Base-by-base conservation (phyloP, 2,888 invertebrate species). In the Ypsolopha scabrella region DNA sequence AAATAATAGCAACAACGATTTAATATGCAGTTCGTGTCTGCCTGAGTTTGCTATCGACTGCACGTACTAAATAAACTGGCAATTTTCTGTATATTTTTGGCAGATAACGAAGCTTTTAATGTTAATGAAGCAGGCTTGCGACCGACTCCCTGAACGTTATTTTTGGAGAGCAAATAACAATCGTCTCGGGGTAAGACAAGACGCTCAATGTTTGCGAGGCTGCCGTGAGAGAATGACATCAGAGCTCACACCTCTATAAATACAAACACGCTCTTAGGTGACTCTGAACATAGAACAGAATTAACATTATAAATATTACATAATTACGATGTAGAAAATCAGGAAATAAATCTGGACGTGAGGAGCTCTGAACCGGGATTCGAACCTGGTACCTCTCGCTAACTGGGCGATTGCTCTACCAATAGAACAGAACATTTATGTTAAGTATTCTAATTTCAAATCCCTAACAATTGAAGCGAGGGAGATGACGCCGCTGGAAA, bases 401-500 rank as follows among this genome's bases (percentile, higher is more conserved):
- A n/a, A n/a, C n/a, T n/a, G n/a, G n/a, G n/a, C n/a, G n/a, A n/a
- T n/a, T n/a, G n/a, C n/a, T n/a, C n/a, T n/a, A n/a, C n/a, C n/a
- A n/a, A n/a, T 60, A 53, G 58, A 58, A 58, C 54, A 59, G 62
- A 64, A 68, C 67, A 68, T 65, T 72, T 69, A 69, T 75, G 76
- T 75, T 75, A 80, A 78, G 82, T 80, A n/a, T n/a, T n/a, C n/a
- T 82, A 81, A 81, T 80, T 80, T 69, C 63, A 68, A 76, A 78
- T 77, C 75, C 76, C 68, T 74, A 74, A 81, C 80, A 82, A 81
- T 80, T 77, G 81, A 80, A 76, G 70, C 68, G 65, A 68, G 50
- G 68, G 70, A 68, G 72, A 67, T 68, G 69, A 67, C 70, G 73
- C 76, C 73, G 78, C 75, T 70, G 75, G 70, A 75, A 77, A 76